Conservation (phyloP, 1,140 invertebrate species). For the Heliconius nattereri region DNA sequence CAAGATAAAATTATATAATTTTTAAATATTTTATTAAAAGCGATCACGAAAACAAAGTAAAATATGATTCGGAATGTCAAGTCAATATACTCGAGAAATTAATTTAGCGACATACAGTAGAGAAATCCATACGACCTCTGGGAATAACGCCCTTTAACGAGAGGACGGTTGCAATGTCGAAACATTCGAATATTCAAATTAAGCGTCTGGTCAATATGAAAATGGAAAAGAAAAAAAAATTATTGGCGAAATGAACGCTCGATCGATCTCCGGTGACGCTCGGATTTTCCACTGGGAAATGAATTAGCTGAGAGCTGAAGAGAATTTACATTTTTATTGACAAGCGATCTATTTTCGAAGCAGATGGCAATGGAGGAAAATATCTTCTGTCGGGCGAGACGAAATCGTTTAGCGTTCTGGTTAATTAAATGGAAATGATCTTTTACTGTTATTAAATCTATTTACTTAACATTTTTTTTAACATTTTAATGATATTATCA, state of each 20-base stretch:
- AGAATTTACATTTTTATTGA: slow-evolving; percentile 81
- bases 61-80: background rate
- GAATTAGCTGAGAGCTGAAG: slow-evolving; percentile 78
- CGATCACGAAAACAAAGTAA: background rate
- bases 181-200: slow-evolving; percentile 40
- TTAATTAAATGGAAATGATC: background rate
- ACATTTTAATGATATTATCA: too few species aligned
- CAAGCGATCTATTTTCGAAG: slow-evolving; percentile 76
- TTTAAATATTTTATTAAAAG: background rate
- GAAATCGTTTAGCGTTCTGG: background rate
- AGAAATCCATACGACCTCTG: slow-evolving; percentile 24
- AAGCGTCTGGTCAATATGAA: slow-evolving; percentile 71
- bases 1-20: background rate
- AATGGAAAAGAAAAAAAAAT: slow-evolving; percentile 67
- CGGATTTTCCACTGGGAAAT: slow-evolving; percentile 78
- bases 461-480: too few species aligned
- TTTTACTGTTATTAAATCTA: background rate
- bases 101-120: slow-evolving; percentile 14
- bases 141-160: slow-evolving; percentile 24
- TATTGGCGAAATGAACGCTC: slow-evolving; percentile 70
- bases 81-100: slow-evolving; percentile 15
- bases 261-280: slow-evolving; percentile 76
- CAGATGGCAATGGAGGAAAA: slow-evolving; percentile 63
- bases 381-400: slow-evolving; percentile 32
- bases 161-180: slow-evolving; percentile 26